Evolutionary conservation across 2,113 vertebrate genomes (phyloP).

Genomic region (Mesembrinibis cayennensis): DNA sequence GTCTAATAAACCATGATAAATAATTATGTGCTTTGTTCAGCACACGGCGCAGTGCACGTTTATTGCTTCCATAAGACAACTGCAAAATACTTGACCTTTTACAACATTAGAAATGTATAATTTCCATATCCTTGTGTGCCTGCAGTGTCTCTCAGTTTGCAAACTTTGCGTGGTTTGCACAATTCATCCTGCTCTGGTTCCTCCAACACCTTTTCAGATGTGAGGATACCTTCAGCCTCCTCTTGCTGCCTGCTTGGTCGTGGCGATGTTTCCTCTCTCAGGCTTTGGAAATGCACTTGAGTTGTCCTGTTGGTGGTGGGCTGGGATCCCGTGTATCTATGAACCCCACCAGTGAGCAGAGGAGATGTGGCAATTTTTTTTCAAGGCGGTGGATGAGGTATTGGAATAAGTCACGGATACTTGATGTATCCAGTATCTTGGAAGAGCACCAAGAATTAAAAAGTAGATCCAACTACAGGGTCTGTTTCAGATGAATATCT

Average conservation of each 20-base stretch:
- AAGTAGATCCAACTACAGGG: not conserved
- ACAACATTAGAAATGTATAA: fast-evolving
- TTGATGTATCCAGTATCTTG: no score
- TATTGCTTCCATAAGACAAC: not conserved
- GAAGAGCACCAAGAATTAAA: not conserved
- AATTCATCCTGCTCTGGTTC: not conserved
- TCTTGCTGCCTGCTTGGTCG: not conserved
- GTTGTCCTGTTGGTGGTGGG: not conserved
- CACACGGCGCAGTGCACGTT: fast-evolving
- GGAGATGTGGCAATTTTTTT: not conserved
- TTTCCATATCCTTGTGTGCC: not conserved
- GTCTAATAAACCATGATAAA: not conserved
- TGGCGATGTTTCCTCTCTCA: not conserved
- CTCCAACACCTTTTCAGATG: not conserved
- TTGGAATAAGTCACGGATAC: not conserved
- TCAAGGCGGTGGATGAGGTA: not conserved
- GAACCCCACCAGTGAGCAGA: not conserved
- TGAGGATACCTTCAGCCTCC: not conserved
- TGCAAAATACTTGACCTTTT: not conserved
- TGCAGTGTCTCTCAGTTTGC: not conserved
- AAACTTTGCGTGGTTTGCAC: fast-evolving
- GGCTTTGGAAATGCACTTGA: no score
- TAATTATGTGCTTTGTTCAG: not conserved
- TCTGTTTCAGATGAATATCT: not conserved
- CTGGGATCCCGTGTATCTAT: no score